phyloP scores from a whole-genome alignment of 2,888 invertebrate genomes.

The Caprella mutica region DNA sequence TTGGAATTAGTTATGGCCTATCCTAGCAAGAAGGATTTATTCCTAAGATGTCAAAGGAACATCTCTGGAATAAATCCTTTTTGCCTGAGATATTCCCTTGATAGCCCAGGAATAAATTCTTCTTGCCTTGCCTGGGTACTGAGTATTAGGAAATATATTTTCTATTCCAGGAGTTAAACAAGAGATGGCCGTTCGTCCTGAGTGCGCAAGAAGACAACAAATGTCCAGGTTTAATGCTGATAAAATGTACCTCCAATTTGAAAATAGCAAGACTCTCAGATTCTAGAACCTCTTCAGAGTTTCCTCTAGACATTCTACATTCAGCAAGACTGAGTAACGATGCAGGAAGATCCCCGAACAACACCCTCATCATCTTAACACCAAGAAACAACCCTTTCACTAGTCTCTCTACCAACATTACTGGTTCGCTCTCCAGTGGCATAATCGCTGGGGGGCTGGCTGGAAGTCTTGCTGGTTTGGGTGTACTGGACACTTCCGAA shows the following conservation, averaged over 20 bases:
- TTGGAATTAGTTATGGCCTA: no score
- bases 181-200: constrained; percentile 31
- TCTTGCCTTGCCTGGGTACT: no score
- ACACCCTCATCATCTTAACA: no score
- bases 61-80: no score
- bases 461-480: neutral
- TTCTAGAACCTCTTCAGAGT: constrained; percentile 3
- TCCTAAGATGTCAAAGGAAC: no score
- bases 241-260: constrained; percentile 28
- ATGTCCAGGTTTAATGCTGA: constrained; percentile 25
- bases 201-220: constrained; percentile 25
- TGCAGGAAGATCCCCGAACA: no score
- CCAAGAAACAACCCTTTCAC: constrained; percentile 1
- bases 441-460: constrained; percentile 3
- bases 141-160: no score
- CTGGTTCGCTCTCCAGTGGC: neutral
- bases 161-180: constrained; percentile 26
- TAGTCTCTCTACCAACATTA: constrained; percentile 5
- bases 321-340: no score
- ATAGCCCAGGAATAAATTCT: no score
- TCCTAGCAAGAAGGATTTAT: no score
- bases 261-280: constrained; percentile 29
- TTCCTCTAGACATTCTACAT: neutral
- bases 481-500: constrained; percentile 20
- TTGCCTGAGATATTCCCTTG: no score